phyloP scores from a whole-genome alignment of 2,888 invertebrate genomes.

The Protonemura montana region DNA sequence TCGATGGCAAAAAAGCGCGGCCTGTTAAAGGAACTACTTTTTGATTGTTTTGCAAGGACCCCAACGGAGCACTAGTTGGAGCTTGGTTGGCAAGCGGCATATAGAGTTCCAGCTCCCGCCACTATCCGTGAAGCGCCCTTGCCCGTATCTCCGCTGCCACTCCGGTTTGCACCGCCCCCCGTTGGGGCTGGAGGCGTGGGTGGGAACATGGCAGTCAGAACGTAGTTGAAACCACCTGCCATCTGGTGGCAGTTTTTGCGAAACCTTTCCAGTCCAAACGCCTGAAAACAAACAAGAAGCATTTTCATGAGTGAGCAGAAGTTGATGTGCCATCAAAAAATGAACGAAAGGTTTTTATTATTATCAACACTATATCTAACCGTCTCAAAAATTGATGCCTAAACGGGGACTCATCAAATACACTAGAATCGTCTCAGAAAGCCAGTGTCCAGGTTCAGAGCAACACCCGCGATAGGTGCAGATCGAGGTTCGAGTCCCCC shows the following conservation, averaged over 20 bases:
- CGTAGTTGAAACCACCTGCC: constrained; percentile 84
- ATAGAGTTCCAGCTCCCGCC: constrained; percentile 68
- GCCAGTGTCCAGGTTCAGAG: no score
- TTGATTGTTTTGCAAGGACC: not conserved
- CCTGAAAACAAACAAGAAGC: constrained; percentile 53
- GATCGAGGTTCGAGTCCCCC: no score
- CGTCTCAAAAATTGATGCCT: no score
- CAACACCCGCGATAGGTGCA: no score
- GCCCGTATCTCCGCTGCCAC: constrained; percentile 64
- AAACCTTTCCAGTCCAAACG: constrained; percentile 89
- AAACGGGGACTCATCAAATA: no score
- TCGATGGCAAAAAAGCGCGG: not conserved
- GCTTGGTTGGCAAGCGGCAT: constrained; percentile 56
- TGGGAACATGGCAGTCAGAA: constrained; percentile 78
- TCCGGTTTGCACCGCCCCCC: constrained; percentile 51
- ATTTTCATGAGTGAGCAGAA: no score
- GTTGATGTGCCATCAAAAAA: no score
- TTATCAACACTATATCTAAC: no score
- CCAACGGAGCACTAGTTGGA: constrained; percentile 49
- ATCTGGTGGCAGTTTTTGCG: constrained; percentile 86
- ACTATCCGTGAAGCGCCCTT: constrained; percentile 83
- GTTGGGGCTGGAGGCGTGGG: constrained; percentile 57
- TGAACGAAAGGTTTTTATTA: no score
- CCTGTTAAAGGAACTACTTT: not conserved
- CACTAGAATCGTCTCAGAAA: no score